phyloP scores from a whole-genome alignment of 1,140 invertebrate genomes.

The Anastrepha ludens region DNA sequence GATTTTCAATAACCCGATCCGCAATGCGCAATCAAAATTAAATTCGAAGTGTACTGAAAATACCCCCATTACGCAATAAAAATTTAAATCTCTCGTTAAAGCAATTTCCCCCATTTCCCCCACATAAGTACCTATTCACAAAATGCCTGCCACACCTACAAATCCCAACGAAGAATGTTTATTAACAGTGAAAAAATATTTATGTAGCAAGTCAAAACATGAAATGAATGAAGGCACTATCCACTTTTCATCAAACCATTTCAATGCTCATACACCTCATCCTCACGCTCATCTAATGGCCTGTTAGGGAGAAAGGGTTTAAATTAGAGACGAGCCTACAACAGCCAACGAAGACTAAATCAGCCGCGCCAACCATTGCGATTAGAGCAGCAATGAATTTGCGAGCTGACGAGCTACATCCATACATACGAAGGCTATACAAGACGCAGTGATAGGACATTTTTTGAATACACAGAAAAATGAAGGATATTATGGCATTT shows the following conservation, averaged over 20 bases:
- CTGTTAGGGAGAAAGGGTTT: background rate
- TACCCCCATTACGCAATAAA: conserved; percentile 13
- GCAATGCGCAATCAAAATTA: too few relatives aligned
- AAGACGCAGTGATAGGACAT: background rate
- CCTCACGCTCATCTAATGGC: background rate
- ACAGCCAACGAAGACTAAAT: background rate
- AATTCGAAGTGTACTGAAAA: background rate
- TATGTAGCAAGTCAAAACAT: conserved; percentile 56
- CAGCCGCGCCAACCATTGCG: background rate
- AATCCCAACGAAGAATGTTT: conserved; percentile 13
- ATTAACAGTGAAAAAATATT: conserved; percentile 56
- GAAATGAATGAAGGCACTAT: conserved; percentile 29
- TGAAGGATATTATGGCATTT: background rate
- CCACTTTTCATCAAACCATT: conserved; percentile 8
- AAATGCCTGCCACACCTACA: background rate
- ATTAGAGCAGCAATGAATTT: background rate
- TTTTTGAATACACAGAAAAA: background rate
- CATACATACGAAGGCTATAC: background rate
- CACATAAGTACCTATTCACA: background rate
- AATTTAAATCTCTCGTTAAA: conserved; percentile 19
- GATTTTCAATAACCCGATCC: too few relatives aligned
- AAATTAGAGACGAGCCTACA: background rate
- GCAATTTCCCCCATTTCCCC: background rate
- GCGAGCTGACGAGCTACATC: background rate
- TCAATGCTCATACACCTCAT: background rate